phyloP scores from a whole-genome alignment of 2,888 invertebrate genomes.

The Trichacis sp. region DNA sequence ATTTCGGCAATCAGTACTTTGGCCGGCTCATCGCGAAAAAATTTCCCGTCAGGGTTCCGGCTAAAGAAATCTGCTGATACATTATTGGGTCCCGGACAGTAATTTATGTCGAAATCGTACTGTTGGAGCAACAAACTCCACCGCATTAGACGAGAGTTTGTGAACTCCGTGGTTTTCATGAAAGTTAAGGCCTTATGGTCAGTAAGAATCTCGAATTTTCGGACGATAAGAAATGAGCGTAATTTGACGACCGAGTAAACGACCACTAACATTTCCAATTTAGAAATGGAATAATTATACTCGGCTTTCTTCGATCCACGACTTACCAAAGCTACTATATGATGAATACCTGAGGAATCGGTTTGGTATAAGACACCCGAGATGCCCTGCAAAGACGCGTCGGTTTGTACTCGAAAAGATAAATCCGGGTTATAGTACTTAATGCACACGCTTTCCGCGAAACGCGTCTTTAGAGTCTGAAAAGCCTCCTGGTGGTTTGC shows the following conservation, averaged over 20 bases:
- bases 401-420: no score
- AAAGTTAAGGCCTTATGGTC: slow-evolving; percentile 51
- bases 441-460: slow-evolving; percentile 11
- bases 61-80: slow-evolving; percentile 24
- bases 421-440: slow-evolving; percentile 1
- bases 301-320: slow-evolving; percentile 39
- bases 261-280: slow-evolving; percentile 49
- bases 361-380: slow-evolving; percentile 41
- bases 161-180: slow-evolving; percentile 46
- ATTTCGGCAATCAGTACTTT: no score
- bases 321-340: slow-evolving; percentile 45
- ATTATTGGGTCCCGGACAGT: slow-evolving; percentile 48
- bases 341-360: slow-evolving; percentile 10
- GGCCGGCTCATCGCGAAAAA: background rate
- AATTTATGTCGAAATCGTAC: slow-evolving; percentile 42
- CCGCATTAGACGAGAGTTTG: slow-evolving; percentile 44
- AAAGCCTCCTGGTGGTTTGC: slow-evolving; percentile 12
- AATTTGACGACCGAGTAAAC: slow-evolving; percentile 47
- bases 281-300: slow-evolving; percentile 44
- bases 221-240: slow-evolving; percentile 46
- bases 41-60: slow-evolving; percentile 13
- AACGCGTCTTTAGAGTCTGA: slow-evolving; percentile 13
- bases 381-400: no score
- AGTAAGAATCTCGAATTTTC: slow-evolving; percentile 43
- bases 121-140: slow-evolving; percentile 50